These are phyloP conservation scores for Falcaria lacertinaria DNA, from an alignment of 2,888 invertebrate species.

Conservation along the genomic window DNA sequence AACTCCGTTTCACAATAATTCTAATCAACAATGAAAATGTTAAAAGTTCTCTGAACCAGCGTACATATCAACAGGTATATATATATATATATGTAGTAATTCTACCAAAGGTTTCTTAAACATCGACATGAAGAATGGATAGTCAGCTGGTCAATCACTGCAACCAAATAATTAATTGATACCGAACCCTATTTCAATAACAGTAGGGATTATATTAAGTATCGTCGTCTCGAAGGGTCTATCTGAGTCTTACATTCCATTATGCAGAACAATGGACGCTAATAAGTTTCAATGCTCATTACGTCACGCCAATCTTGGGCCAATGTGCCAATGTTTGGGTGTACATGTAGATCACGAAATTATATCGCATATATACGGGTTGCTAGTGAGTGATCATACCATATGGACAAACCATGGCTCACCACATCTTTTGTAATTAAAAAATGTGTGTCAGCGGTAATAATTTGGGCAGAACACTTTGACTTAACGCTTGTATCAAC, in stretches of 20 bases:
- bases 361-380: too few species aligned
- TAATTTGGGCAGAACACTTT: too few species aligned
- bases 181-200: not conserved
- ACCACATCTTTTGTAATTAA: too few species aligned
- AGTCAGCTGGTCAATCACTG: conserved; percentile 1
- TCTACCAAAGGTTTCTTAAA: not conserved
- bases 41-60: too few species aligned
- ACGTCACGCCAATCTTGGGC: conserved; percentile 8
- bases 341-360: too few species aligned
- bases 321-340: conserved; percentile 4
- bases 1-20: too few species aligned
- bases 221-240: not conserved
- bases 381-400: too few species aligned
- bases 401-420: too few species aligned
- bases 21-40: too few species aligned
- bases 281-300: conserved; percentile 21
- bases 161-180: not conserved
- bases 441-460: too few species aligned
- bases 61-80: too few species aligned
- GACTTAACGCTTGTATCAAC: too few species aligned
- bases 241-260: conserved; percentile 11
- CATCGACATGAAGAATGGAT: not conserved
- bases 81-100: not conserved
- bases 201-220: not conserved
- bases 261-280: conserved; percentile 19